Evolutionary conservation across 2,797 vertebrate species (phyloP), one percentile per base, ranked within the genome.

Genomic region (Setipinna tenuifilis): DNA sequence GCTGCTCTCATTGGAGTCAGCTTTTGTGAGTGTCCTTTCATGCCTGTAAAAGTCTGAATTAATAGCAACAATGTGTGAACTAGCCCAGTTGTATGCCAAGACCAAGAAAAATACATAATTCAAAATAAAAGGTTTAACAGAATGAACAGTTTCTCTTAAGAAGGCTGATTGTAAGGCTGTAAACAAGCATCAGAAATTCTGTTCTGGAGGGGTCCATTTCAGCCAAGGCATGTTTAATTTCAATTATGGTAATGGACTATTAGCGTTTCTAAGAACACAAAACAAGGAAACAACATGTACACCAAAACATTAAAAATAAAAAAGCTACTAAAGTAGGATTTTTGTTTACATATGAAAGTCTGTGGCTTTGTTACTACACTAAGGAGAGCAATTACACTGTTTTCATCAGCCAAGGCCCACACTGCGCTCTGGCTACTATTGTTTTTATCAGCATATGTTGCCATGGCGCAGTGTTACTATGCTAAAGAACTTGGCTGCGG

Each of bases 401-500:
- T 89, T 87, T 88, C 90, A 89, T 86, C 88, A 46, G 81, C 89
- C 86, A 92, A 93, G 91, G 89, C 93, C 91, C 95, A 93, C 84
- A 91, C 95, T 95, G 95, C 92, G 93, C 91, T 92, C 91, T 94
- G 94, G 95, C 94, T 90, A 92, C 91, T 92, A 91, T 93, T 92
- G 93, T 93, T 89, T 88, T 88, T 92, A 93, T 93, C 94, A 95
- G 94, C 95, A 95, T 96, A 96, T 95, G 95, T 94, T 94, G 94
- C 94, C 93, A 91, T 94, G 71, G 92, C 93, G 92, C 91, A 91
- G 94, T 91, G 91, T 90, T 91, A 91, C 91, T 92, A 94, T 93
- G 93, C 92, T 94, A 93, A 92, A 92, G 92, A 94, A 94, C 95
- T 95, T 92, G 92, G 92, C 93, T 94, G 94, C 93, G 94, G 16